A percentile compares a stretch with the other conserved stretches of the same genome.
These are phyloP conservation scores for Patella depressa DNA, from an alignment of 2,888 invertebrate species.

Conservation along the genomic window DNA sequence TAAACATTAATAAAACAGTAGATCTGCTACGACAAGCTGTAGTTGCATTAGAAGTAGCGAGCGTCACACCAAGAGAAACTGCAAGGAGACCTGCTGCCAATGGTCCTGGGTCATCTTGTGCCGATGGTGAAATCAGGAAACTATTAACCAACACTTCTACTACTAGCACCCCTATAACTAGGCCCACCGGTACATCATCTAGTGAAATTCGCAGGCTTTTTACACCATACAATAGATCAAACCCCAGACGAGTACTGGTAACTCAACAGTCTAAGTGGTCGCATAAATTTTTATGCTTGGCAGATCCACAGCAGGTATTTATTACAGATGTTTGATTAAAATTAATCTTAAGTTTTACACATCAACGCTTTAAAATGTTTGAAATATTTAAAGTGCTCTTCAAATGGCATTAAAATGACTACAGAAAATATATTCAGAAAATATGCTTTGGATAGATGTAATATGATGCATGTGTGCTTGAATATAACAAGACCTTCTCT, in stretches of 20 bases:
- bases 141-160: not conserved
- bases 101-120: not conserved
- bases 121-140: conserved; percentile 1
- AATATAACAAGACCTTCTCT: not conserved
- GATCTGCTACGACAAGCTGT: conserved; percentile 6
- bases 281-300: conserved; percentile 11
- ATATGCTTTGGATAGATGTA: conserved; percentile 4
- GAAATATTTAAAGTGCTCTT: not conserved
- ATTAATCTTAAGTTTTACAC: conserved; percentile 6
- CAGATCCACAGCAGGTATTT: conserved; percentile 13
- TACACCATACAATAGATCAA: not conserved
- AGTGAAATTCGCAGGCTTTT: conserved; percentile 3
- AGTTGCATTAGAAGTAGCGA: conserved; percentile 1
- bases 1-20: conserved; percentile 6
- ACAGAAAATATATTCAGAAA: not conserved
- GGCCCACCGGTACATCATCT: not conserved
- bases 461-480: conserved; percentile 6
- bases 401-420: conserved; percentile 1
- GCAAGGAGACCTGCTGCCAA: conserved; percentile 8
- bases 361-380: conserved; percentile 6
- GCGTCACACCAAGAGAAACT: not conserved
- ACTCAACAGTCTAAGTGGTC: conserved; percentile 1
- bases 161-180: not conserved
- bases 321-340: conserved; percentile 3
- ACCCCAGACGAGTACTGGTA: not conserved